Evolutionary conservation across 1,140 invertebrate species (phyloP), one percentile per base, ranked within the genome.

Genomic region (Drosophila willistoni): DNA sequence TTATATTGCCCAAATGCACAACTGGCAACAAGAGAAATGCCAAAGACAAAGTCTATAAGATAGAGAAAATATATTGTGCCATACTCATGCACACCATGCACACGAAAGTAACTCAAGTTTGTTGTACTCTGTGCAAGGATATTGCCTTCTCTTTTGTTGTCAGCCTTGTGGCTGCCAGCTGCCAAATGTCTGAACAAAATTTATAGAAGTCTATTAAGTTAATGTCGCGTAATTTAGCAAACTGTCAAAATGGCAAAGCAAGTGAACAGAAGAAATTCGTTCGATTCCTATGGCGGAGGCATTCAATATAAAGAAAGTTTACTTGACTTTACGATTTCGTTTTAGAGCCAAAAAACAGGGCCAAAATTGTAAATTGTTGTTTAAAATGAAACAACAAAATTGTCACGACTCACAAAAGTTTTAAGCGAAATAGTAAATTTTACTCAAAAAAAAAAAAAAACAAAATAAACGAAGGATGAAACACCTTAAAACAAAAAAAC

Each of bases 141-240:
- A 68, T 56, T 62, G 55, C 17, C 47, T 64, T 61, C 61, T 61
- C 65, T 81, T 70, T 75, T 66, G 74, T 72, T 59, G 56, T 14
- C 34, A 71, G 81, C 82, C 82, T 78, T 81, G 74, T 81, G 79
- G 81, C 79, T 81, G 73, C 44, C 74, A 87, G 83, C 83, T 86
- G 82, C 82, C 83, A 86, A 86, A 86, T 86, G 82, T 82, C 79
- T 86, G 66, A 51, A 70, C 77, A 68, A 67, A 85, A 72, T 78
- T 78, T 85, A 87, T 87, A 65, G 71, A 83, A 83, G 76, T 87
- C 82, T 87, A 86, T 86, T 86, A 86, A 86, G 79, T 86, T 87
- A 87, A 86, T 86, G 82, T 86, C 83, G 84, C 79, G 82, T 86
- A 86, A 86, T 86, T 87, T 87, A 86, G 76, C 79, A 87, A 86